Conservation (phyloP, 2,888 invertebrate species). For the Spilarctia lutea region DNA sequence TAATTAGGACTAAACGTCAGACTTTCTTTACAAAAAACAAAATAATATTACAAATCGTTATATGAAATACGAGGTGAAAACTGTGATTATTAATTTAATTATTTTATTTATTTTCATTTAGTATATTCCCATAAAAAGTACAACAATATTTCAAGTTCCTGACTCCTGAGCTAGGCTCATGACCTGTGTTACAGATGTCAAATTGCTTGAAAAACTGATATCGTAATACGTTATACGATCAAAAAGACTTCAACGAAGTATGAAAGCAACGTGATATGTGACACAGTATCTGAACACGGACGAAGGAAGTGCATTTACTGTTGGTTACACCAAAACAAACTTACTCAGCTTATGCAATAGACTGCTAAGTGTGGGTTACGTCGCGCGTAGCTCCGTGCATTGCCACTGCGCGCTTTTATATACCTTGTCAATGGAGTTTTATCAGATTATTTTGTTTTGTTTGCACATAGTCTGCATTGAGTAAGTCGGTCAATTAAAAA, state of each 20-base stretch:
- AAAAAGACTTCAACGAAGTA: not conserved
- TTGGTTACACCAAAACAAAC: constrained; percentile 45
- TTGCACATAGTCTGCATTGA: not conserved
- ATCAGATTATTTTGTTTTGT: not conserved
- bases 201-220: not conserved
- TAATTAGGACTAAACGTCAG: too few species aligned
- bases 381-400: constrained; percentile 25
- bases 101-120: too few species aligned
- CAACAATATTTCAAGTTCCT: too few species aligned
- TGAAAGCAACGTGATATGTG: constrained; percentile 27
- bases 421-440: constrained; percentile 6
- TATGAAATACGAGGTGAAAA: too few species aligned
- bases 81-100: too few species aligned
- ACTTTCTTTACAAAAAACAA: too few species aligned
- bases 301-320: constrained; percentile 42
- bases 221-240: not conserved
- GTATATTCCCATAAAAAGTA: too few species aligned
- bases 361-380: constrained; percentile 41
- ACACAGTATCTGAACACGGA: constrained; percentile 35
- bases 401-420: constrained; percentile 20
- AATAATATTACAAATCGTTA: too few species aligned
- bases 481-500: constrained; percentile 4
- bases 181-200: too few species aligned
- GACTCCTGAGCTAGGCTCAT: too few species aligned
- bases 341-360: constrained; percentile 40